These are phyloP conservation scores for Lasaia peninsularis DNA, from an alignment of 1,140 invertebrate species.

Conservation along the genomic window DNA sequence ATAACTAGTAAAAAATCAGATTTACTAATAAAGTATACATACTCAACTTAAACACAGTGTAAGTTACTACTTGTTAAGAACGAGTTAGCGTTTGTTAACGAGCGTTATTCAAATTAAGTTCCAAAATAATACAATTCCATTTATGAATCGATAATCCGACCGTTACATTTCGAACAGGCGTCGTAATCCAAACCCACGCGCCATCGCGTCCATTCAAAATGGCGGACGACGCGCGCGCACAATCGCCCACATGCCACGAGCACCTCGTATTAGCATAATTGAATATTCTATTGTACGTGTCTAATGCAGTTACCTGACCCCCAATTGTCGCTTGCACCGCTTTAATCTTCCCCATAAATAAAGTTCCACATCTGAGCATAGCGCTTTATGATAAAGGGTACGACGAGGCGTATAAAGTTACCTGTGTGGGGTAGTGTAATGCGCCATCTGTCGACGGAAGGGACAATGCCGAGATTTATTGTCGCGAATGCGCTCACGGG, in stretches of 20 bases:
- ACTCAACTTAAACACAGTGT: too few species aligned
- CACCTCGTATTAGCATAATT: slow-evolving; percentile 62
- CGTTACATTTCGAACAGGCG: slow-evolving; percentile 45
- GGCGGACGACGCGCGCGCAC: slow-evolving; percentile 48
- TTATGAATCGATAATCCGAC: slow-evolving; percentile 35
- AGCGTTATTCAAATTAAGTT: too few species aligned
- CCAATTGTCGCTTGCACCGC: slow-evolving; percentile 40
- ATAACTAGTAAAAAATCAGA: too few species aligned
- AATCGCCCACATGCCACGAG: slow-evolving; percentile 45
- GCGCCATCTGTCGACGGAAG: slow-evolving; percentile 59
- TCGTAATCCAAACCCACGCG: slow-evolving; percentile 46
- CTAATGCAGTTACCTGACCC: slow-evolving; percentile 60
- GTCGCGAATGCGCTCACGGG: slow-evolving; percentile 60
- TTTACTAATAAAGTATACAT: too few species aligned
- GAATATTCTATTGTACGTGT: slow-evolving; percentile 67
- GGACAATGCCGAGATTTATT: slow-evolving; percentile 67
- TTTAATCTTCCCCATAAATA: slow-evolving; percentile 19
- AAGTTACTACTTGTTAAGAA: too few species aligned
- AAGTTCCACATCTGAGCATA: slow-evolving; percentile 22
- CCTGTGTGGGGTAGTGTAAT: slow-evolving; percentile 50
- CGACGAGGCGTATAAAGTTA: slow-evolving; percentile 50
- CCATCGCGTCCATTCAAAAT: slow-evolving; percentile 35
- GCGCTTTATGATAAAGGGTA: slow-evolving; percentile 30
- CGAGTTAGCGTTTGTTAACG: too few species aligned
- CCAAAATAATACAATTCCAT: too few species aligned